These are phyloP conservation scores for Candidula unifasciata DNA, from an alignment of 2,888 invertebrate genomes.

Conservation along the genomic window DNA sequence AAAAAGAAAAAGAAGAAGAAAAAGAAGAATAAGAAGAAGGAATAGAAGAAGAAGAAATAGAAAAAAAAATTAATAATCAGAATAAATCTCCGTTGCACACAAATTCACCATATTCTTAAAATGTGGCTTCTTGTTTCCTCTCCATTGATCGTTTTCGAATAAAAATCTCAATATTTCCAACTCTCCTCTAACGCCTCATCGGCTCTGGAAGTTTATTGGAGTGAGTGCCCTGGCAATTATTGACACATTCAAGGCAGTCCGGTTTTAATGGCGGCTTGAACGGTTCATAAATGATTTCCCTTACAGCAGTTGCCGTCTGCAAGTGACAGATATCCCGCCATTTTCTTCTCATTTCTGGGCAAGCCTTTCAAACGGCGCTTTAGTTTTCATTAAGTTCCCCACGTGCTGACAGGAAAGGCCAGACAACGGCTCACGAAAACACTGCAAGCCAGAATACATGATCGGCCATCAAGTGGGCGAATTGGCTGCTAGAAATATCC, in stretches of 20 bases:
- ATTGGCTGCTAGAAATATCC: too few relatives aligned
- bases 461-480: too few relatives aligned
- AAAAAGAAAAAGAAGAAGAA: too few relatives aligned
- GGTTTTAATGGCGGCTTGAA: slow-evolving; percentile 44
- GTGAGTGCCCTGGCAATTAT: not conserved
- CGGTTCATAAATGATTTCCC: slow-evolving; percentile 43
- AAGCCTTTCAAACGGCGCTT: slow-evolving; percentile 42
- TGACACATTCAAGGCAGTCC: slow-evolving; percentile 12
- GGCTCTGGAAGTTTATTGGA: slow-evolving; percentile 32
- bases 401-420: not conserved
- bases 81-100: too few relatives aligned
- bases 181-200: not conserved
- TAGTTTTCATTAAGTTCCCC: slow-evolving; percentile 46
- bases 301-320: slow-evolving; percentile 35
- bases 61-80: too few relatives aligned
- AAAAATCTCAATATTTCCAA: not conserved
- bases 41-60: too few relatives aligned
- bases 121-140: too few relatives aligned
- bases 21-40: too few relatives aligned
- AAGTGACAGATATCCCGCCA: slow-evolving; percentile 45
- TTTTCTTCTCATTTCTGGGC: slow-evolving; percentile 28
- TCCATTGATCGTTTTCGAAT: not conserved
- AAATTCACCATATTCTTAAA: too few relatives aligned
- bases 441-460: too few relatives aligned
- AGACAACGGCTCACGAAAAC: not conserved